Conservation (phyloP, 2,113 vertebrate genomes). For the Ploceus nigricollis region DNA sequence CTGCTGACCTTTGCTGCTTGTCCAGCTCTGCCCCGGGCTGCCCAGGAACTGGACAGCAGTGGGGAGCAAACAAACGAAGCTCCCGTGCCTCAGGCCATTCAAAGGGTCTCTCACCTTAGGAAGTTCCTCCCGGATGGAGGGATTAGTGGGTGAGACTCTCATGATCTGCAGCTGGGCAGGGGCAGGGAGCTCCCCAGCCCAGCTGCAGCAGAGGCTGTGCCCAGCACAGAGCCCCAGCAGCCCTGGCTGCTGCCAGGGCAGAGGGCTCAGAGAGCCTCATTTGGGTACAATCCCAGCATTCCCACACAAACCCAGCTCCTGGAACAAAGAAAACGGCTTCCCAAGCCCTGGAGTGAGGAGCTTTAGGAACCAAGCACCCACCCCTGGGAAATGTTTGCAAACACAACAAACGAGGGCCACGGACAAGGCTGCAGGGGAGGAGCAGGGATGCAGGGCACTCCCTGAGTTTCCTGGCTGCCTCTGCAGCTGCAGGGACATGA, state of each 20-base stretch:
- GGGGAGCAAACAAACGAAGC: rapidly evolving
- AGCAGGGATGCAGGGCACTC: background rate
- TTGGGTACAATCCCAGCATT: background rate
- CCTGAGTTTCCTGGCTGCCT: background rate
- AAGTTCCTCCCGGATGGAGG: background rate
- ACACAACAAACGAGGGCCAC: background rate
- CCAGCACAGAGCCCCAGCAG: rapidly evolving
- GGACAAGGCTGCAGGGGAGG: rapidly evolving
- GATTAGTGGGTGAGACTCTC: rapidly evolving
- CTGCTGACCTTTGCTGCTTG: rapidly evolving
- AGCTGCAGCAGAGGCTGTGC: background rate
- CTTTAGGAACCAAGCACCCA: rapidly evolving
- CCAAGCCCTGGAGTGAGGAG: background rate
- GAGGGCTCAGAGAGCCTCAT: background rate
- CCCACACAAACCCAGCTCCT: background rate
- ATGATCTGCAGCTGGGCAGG: background rate
- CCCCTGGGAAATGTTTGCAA: background rate
- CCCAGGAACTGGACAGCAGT: rapidly evolving
- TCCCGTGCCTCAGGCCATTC: rapidly evolving
- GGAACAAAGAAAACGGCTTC: background rate
- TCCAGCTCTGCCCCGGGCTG: rapidly evolving
- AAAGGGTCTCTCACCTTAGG: background rate
- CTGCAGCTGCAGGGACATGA: rapidly evolving
- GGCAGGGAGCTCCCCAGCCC: background rate
- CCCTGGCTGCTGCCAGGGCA: background rate